A percentile compares a stretch with the other conserved stretches of the same genome.
Conservation (phyloP, 1,140 invertebrate genomes). For the Aphelenchoides avenae region DNA sequence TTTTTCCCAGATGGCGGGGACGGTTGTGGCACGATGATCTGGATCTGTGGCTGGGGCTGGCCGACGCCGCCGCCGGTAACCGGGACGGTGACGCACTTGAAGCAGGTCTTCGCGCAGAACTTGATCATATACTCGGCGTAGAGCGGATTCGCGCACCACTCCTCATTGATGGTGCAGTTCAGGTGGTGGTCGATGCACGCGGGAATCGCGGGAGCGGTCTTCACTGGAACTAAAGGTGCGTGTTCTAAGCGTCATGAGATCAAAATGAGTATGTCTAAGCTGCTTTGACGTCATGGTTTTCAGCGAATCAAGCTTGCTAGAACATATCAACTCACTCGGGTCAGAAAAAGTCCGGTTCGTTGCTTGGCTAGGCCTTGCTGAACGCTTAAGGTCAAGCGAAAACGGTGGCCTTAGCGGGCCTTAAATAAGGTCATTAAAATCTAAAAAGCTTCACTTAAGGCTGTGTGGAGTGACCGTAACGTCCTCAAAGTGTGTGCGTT, state of each 20-base stretch:
- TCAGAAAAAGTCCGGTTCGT: too few species aligned
- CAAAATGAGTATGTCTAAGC: background rate
- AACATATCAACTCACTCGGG: constrained; percentile 10
- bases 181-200: constrained; percentile 30
- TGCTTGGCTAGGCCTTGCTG: too few species aligned
- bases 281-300: constrained; percentile 15
- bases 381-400: too few species aligned
- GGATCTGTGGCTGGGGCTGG: too few species aligned
- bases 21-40: too few species aligned
- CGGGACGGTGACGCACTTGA: constrained; percentile 24
- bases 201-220: constrained; percentile 20
- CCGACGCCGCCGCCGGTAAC: too few species aligned
- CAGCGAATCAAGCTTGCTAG: background rate
- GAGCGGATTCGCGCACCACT: constrained; percentile 34
- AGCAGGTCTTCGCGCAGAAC: constrained; percentile 33
- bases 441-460: too few species aligned
- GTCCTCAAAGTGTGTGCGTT: too few species aligned
- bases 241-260: constrained; percentile 16
- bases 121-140: constrained; percentile 31
- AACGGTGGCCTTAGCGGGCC: too few species aligned
- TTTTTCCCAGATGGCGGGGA: too few species aligned
- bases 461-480: too few species aligned
- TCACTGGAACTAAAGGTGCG: constrained; percentile 15
- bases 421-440: too few species aligned
- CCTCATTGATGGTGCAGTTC: constrained; percentile 37